Evolutionary conservation across 2,113 vertebrate species (phyloP).

Genomic region (Macrotus californicus): DNA sequence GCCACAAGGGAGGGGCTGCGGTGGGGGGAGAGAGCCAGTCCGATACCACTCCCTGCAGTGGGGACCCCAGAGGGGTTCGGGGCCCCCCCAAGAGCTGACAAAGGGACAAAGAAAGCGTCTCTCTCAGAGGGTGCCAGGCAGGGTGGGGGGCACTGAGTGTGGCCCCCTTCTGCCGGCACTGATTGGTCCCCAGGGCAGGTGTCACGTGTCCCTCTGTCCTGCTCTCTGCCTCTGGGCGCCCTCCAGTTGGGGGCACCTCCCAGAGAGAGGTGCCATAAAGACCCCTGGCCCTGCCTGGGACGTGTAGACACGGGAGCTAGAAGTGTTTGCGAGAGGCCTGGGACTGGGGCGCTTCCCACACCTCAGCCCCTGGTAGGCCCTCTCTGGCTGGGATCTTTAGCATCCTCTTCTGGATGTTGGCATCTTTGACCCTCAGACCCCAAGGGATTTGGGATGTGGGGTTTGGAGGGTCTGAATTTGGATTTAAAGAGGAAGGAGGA

Average conservation of each 20-base stretch:
- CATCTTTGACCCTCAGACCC: neutral
- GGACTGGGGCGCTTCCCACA: neutral
- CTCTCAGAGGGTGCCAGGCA: neutral
- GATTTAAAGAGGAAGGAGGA: neutral
- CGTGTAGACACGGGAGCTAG: neutral
- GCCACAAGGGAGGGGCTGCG: neutral
- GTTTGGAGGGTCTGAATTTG: neutral
- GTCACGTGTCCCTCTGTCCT: constrained; percentile 46
- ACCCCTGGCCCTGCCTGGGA: neutral
- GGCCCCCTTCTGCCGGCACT: constrained; percentile 34
- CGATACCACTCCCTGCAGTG: neutral
- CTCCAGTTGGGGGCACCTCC: constrained; percentile 33
- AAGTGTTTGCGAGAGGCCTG: neutral
- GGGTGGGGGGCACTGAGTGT: constrained; percentile 41
- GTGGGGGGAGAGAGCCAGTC: neutral
- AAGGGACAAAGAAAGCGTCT: constrained; percentile 71
- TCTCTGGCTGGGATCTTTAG: neutral
- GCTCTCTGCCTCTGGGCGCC: neutral
- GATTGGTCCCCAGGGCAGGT: constrained; percentile 52
- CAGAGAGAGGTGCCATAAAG: neutral
- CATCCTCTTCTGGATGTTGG: neutral
- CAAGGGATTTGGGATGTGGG: neutral
- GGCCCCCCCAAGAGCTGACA: constrained; percentile 58
- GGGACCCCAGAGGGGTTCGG: neutral
- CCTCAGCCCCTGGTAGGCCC: neutral